Evolutionary conservation across 2,113 vertebrate species (phyloP).

Genomic region (Scomber colias): DNA sequence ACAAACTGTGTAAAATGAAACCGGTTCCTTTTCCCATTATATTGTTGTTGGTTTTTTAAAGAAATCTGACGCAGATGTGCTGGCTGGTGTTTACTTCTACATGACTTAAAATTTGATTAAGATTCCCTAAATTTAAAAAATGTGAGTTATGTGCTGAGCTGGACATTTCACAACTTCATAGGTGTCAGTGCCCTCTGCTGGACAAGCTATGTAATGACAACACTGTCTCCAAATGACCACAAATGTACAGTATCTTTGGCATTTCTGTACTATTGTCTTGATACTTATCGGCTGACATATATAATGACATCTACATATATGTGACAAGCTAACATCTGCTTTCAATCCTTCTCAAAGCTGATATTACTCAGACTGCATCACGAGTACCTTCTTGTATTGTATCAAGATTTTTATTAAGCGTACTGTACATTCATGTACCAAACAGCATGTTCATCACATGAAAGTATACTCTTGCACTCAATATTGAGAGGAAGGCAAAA

Average conservation of each 20-base stretch:
- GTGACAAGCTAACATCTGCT: not conserved
- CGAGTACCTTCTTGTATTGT: conserved; percentile 20
- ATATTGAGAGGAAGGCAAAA: conserved; percentile 45
- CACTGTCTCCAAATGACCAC: not conserved
- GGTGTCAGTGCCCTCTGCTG: not conserved
- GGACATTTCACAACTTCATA: too few species aligned
- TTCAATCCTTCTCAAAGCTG: too few species aligned
- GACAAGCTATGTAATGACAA: not conserved
- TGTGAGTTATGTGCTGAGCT: too few species aligned
- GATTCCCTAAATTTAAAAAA: not conserved
- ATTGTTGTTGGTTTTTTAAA: too few species aligned
- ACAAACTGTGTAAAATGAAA: too few species aligned
- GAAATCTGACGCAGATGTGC: too few species aligned
- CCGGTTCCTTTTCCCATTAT: too few species aligned
- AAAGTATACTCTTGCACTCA: conserved; percentile 48
- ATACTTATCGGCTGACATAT: too few species aligned
- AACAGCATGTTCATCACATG: conserved; percentile 68
- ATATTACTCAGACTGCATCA: not conserved
- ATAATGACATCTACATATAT: too few species aligned
- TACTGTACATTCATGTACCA: conserved; percentile 78
- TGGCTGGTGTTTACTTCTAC: too few species aligned
- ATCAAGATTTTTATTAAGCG: conserved; percentile 76
- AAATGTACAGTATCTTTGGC: too few species aligned
- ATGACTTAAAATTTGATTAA: not conserved
- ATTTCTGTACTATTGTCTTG: too few species aligned